phyloP scores from a whole-genome alignment of 64 coral and sea anemone species.

The Acropora yongei region DNA sequence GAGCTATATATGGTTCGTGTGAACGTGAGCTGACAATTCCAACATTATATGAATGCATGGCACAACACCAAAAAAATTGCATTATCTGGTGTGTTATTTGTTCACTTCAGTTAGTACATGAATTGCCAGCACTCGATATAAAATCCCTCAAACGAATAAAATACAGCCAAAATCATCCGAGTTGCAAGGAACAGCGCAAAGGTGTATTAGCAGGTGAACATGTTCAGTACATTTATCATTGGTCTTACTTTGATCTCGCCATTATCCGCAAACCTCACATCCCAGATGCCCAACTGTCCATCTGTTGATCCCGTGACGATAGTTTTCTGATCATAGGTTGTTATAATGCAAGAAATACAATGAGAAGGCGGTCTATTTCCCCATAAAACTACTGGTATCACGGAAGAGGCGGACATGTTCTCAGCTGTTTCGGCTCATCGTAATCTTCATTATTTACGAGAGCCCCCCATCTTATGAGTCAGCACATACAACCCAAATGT shows the following conservation, averaged over 20 bases:
- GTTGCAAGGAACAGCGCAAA: no score
- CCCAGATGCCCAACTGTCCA: conserved; percentile 95
- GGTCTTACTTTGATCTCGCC: conserved; percentile 82
- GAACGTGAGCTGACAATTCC: no score
- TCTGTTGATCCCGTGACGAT: conserved; percentile 89
- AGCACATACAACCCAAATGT: neutral
- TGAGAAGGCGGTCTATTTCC: conserved; percentile 92
- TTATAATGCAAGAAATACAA: conserved; percentile 89
- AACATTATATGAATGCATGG: no score
- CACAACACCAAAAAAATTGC: no score
- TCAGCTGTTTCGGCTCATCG: neutral
- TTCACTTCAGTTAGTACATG: no score
- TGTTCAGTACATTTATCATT: neutral
- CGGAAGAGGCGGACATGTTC: conserved; percentile 94
- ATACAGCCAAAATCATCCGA: no score
- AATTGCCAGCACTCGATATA: no score
- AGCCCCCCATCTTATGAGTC: neutral
- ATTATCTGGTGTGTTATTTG: no score
- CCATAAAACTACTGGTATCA: conserved; percentile 93
- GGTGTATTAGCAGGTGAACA: no score
- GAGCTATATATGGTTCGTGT: no score
- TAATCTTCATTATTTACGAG: conserved; percentile 17
- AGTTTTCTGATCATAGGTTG: conserved; percentile 96
- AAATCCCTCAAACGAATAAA: no score
- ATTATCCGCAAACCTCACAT: conserved; percentile 76